Conservation (phyloP, 2,888 invertebrate genomes). For the Lordiphosa fenestrarum region DNA sequence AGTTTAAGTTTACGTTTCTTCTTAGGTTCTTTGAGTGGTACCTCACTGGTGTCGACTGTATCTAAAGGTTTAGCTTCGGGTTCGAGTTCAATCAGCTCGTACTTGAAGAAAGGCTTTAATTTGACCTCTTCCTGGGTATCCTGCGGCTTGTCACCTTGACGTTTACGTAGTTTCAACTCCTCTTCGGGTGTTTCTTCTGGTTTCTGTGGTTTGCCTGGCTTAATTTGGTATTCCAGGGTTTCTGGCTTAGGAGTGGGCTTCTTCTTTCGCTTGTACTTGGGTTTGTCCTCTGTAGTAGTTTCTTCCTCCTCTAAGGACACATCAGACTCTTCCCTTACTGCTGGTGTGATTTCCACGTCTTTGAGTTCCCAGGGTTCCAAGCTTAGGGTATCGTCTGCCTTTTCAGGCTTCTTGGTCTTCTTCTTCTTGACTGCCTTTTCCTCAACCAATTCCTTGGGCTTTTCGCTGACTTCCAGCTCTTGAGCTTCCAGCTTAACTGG, state of each 20-base stretch:
- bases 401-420: constrained; percentile 50
- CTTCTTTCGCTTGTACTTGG: constrained; percentile 72
- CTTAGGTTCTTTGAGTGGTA: constrained; percentile 59
- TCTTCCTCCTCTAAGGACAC: constrained; percentile 20
- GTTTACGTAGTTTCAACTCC: constrained; percentile 71
- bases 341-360: constrained; percentile 15
- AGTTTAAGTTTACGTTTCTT: constrained; percentile 77
- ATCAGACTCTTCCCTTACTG: constrained; percentile 17
- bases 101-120: constrained; percentile 60
- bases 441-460: constrained; percentile 31
- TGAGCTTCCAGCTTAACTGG: constrained; percentile 53
- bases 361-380: constrained; percentile 48
- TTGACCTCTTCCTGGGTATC: constrained; percentile 44
- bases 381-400: constrained; percentile 41
- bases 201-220: constrained; percentile 75
- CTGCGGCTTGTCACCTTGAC: constrained; percentile 46
- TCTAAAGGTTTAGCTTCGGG: constrained; percentile 49
- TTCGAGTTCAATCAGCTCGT: constrained; percentile 66
- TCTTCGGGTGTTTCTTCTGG: constrained; percentile 53
- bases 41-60: constrained; percentile 55
- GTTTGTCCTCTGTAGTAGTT: constrained; percentile 66
- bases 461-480: constrained; percentile 28
- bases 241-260: constrained; percentile 49
- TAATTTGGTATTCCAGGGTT: constrained; percentile 58
- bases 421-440: constrained; percentile 51